A percentile compares a stretch with the other conserved stretches of the same genome.
phyloP scores from a whole-genome alignment of 2,888 invertebrate genomes.

The Pristionchus fissidentatus region DNA sequence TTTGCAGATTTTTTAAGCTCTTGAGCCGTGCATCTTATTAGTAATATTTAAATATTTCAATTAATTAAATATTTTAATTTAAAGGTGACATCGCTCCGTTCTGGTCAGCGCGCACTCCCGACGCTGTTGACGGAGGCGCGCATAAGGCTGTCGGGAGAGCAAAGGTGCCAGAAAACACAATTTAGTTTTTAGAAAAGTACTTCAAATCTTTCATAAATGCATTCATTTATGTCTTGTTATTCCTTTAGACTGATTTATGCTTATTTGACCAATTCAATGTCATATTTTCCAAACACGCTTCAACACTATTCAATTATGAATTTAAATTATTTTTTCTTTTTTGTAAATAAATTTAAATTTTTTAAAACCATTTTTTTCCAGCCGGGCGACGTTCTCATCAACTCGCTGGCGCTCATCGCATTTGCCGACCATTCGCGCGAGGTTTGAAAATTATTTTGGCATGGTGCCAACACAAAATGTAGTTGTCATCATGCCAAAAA shows the following conservation, averaged over 20 bases:
- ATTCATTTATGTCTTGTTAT: neutral
- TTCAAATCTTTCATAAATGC: too few species aligned
- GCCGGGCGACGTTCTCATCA: slow-evolving; percentile 64
- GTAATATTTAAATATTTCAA: neutral
- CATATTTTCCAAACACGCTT: too few species aligned
- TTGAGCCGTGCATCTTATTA: too few species aligned
- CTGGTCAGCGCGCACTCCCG: slow-evolving; percentile 48
- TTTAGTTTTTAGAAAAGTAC: too few species aligned
- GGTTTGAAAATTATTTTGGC: neutral
- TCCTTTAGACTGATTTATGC: too few species aligned
- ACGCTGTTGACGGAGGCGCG: neutral
- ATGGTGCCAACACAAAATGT: too few species aligned
- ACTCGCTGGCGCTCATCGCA: slow-evolving; percentile 62
- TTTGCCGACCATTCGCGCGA: slow-evolving; percentile 55
- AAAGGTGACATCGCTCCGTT: slow-evolving; percentile 50
- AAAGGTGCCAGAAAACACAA: neutral
- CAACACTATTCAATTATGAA: too few species aligned
- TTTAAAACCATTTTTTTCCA: slow-evolving; percentile 47
- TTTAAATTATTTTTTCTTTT: neutral
- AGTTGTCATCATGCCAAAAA: too few species aligned
- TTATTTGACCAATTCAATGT: too few species aligned
- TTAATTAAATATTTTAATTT: neutral
- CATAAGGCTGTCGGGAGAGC: neutral
- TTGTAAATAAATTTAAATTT: neutral
- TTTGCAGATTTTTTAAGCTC: too few species aligned